A percentile compares a stretch with the other conserved stretches of the same genome.
Evolutionary conservation across 2,113 vertebrate genomes (phyloP).

Genomic region (Nerophis ophidion): DNA sequence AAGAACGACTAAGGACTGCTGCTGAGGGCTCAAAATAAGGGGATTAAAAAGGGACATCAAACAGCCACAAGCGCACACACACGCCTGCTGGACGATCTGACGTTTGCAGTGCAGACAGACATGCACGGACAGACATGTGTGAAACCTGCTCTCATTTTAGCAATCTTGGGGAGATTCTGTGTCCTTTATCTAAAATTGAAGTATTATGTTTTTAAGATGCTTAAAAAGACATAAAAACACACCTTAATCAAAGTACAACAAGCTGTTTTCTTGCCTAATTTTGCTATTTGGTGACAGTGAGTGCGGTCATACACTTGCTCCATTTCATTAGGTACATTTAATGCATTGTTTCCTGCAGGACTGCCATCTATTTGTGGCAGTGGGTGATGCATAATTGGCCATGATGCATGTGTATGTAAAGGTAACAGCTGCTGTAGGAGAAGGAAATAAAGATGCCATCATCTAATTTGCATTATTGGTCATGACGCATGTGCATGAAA

Average conservation of each 20-base stretch:
- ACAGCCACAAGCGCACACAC: conserved; percentile 52
- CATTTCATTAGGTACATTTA: background rate
- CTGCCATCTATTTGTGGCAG: no score
- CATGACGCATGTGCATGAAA: no score
- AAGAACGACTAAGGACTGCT: conserved; percentile 65
- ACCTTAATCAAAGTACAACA: conserved; percentile 22
- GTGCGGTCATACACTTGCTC: conserved; percentile 40
- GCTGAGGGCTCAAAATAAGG: conserved; percentile 30
- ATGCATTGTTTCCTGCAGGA: background rate
- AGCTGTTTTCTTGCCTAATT: conserved; percentile 23
- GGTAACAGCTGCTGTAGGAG: no score
- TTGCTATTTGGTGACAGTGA: conserved; percentile 40
- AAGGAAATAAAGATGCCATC: no score
- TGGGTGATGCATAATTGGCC: no score
- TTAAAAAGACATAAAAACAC: background rate
- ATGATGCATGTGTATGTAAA: no score
- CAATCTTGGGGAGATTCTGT: background rate
- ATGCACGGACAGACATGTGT: conserved; percentile 54
- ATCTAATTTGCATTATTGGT: no score
- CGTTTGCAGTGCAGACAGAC: conserved; percentile 56
- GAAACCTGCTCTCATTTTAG: conserved; percentile 22
- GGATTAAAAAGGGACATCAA: conserved; percentile 30
- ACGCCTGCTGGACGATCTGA: conserved; percentile 40
- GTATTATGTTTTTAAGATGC: conserved; percentile 17
- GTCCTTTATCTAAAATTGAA: conserved; percentile 20